Evolutionary conservation across 2,888 invertebrate genomes (phyloP), one percentile per base, ranked within the genome.

Genomic region (Seira sanloemensis): DNA sequence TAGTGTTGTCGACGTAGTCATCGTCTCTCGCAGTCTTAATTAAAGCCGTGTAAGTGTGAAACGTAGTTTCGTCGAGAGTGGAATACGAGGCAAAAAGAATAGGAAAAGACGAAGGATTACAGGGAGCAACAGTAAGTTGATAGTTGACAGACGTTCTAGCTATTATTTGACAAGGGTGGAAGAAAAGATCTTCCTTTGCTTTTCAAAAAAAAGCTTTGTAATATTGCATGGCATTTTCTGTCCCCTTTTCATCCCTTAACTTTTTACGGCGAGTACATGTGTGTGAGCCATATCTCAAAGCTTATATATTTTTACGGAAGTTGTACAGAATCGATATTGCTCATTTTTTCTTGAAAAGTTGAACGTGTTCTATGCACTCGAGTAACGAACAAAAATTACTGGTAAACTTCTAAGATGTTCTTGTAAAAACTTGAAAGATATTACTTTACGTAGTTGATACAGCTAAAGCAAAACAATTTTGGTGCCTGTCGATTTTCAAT

Each of bases 41-140:
- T 83, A 83, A 83, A 83, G 82, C 82, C 77, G 82, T 83, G 82
- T 83, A 71, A 78, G 46, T 78, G 78, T 78, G 73, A 83, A 83
- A 78, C 82, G n/a, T 67, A 67, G 77, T 77, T 77, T 81, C 21
- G n/a, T 46, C 25, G 66, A 4, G 37, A 37, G 37, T 37, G n/a
- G 50, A 12, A n/a, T 2, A 18, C 37, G 37, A 24, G 65, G 67
- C 46, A 68, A 25, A 27, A 16, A 24, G 26, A 68, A 68, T 26
- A 54, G 18, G 37, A 18, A 27, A 77, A 78, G 26, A 27, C 27
- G 77, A 72, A 73, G 82, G 77, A 77, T 83, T 77, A 83, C 21
- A 72, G 25, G 18, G 67, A 77, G 69, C 78, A 83, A 73, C 80
- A 66, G 82, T 83, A 83, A 83, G 82, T 83, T 82, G 77, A 82